phyloP scores from a whole-genome alignment of 2,888 invertebrate species.

The Adelphocoris suturalis region DNA sequence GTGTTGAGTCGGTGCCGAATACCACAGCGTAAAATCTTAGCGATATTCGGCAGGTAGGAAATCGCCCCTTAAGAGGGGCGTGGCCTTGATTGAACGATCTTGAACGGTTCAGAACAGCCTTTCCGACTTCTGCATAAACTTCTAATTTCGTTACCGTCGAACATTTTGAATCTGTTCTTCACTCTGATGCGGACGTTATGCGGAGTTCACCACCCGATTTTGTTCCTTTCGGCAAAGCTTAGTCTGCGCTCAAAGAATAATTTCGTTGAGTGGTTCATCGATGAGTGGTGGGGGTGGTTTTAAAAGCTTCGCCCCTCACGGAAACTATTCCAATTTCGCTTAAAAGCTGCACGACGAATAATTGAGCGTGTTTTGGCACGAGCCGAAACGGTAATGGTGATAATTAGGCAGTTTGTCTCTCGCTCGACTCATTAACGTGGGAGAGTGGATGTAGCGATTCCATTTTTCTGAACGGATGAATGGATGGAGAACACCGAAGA shows the following conservation, averaged over 20 bases:
- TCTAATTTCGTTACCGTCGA: too few relatives aligned
- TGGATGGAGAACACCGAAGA: too few relatives aligned
- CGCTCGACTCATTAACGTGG: slow-evolving; percentile 3
- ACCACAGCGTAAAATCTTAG: too few relatives aligned
- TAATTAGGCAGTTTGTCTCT: slow-evolving; percentile 54
- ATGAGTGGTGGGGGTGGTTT: neutral
- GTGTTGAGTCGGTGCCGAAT: too few relatives aligned
- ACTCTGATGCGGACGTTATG: neutral
- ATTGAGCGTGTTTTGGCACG: slow-evolving; percentile 50
- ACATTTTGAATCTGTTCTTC: too few relatives aligned
- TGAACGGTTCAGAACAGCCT: too few relatives aligned
- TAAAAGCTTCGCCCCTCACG: slow-evolving; percentile 7
- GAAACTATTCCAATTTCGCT: slow-evolving; percentile 42
- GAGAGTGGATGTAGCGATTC: neutral
- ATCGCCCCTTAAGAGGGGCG: too few relatives aligned
- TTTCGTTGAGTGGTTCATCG: slow-evolving; percentile 24
- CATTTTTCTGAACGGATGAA: neutral
- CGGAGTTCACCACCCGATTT: neutral
- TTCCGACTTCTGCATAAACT: too few relatives aligned
- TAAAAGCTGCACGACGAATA: slow-evolving; percentile 50
- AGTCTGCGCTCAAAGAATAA: slow-evolving; percentile 4
- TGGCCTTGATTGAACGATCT: too few relatives aligned
- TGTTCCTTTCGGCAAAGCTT: neutral
- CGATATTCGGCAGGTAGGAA: too few relatives aligned
- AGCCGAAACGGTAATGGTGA: slow-evolving; percentile 20